Evolutionary conservation across 2,113 vertebrate species (phyloP), one percentile per base, ranked within the genome.

Genomic region (Phyllostomus discolor): DNA sequence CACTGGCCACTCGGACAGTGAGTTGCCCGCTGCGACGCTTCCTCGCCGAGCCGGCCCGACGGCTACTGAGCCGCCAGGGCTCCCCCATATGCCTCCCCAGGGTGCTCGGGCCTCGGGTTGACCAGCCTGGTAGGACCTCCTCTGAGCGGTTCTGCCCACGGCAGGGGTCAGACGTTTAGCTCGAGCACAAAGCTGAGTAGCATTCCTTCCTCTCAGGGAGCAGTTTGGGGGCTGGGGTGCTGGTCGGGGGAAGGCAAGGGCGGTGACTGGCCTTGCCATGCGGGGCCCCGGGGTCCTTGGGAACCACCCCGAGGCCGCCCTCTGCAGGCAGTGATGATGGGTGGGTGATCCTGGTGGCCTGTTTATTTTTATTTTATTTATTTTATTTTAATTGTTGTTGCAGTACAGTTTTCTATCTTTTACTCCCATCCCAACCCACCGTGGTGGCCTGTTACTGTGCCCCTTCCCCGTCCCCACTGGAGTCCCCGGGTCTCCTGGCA

Each of bases 31-130:
- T 59, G 57, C 59, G 7, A 35, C 19, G 48, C 48, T 41, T 82
- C n/a, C 10, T 52, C 7, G 3, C 3, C n/a, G 7, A 26, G 2
- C 22, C 88, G 5, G 70, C 8, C 17, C 48, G 26, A 72, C 2
- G 19, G 0, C 5, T 16, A 19, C 33, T 31, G 0, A 57, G 24
- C 7, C 16, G n/a, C n/a, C n/a, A n/a, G n/a, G n/a, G n/a, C n/a
- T n/a, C n/a, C n/a, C n/a, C n/a, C n/a, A n/a, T n/a, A n/a, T n/a
- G 38, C 54, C 31, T 50, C n/a, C 14, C 1, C 78, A 35, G 50
- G 35, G 1, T 10, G 1, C 26, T n/a, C 1, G 20, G 16, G 14
- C 67, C 26, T 84, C 81, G 85, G 43, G 54, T n/a, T 43, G 0
- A 22, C 22, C 12, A 1, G 46, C 28, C 52, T 54, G 20, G 6